Conservation (phyloP, 1,140 invertebrate genomes). For the Anthonomus grandis region DNA sequence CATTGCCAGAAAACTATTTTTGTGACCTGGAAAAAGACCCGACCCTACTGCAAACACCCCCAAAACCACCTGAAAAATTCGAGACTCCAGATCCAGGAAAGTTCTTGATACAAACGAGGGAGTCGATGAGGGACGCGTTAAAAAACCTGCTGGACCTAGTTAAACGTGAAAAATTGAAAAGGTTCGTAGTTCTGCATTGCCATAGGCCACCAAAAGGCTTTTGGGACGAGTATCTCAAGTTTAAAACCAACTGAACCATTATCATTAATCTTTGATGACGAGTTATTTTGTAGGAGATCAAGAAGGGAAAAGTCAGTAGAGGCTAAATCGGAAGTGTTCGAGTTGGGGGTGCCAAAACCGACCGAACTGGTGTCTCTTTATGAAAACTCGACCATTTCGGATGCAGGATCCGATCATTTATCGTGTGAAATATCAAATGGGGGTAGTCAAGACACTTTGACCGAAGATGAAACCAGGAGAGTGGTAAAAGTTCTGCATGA, state of each 20-base stretch:
- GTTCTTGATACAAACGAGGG: slow-evolving; percentile 29
- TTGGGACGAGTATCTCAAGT: background rate
- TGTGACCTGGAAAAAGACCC: slow-evolving; percentile 13
- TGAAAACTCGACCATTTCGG: slow-evolving; percentile 1
- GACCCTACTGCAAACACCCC: background rate
- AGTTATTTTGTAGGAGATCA: slow-evolving; percentile 5
- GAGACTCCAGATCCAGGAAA: slow-evolving; percentile 24
- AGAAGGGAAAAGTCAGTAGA: slow-evolving; percentile 12
- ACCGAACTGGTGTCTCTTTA: slow-evolving; percentile 6
- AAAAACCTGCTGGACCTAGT: slow-evolving; percentile 36
- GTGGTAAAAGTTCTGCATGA: background rate
- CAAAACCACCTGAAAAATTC: slow-evolving; percentile 1
- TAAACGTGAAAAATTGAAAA: slow-evolving; percentile 33
- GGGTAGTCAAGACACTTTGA: background rate
- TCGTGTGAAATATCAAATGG: background rate
- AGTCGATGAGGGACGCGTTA: slow-evolving; percentile 39
- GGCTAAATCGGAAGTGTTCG: background rate
- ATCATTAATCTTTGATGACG: background rate
- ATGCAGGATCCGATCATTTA: background rate
- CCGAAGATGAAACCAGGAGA: slow-evolving; percentile 7
- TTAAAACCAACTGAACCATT: background rate
- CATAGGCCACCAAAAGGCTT: background rate
- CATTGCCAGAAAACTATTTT: slow-evolving; percentile 27
- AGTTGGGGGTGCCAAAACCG: background rate
- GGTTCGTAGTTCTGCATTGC: slow-evolving; percentile 6